phyloP scores from a whole-genome alignment of 2,888 invertebrate species.

The Drosophila incognita region DNA sequence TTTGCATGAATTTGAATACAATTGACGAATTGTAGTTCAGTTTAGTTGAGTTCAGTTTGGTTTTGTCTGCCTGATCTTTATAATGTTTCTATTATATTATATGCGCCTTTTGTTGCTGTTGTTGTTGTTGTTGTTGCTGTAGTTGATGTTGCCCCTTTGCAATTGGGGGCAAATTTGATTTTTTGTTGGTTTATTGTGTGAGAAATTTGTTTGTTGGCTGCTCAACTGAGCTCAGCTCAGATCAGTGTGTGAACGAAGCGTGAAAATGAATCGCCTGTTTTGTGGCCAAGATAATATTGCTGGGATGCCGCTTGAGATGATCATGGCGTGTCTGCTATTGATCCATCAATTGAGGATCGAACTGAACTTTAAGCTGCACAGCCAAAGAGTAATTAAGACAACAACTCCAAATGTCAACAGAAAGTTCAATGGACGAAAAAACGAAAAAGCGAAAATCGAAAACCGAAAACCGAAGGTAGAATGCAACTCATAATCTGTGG shows the following conservation, averaged over 20 bases:
- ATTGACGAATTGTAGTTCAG: conserved; percentile 76
- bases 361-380: conserved; percentile 61
- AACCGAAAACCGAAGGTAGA: neutral
- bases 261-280: conserved; percentile 56
- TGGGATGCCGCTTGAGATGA: conserved; percentile 6
- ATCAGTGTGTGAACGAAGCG: conserved; percentile 68
- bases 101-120: conserved; percentile 35
- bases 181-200: conserved; percentile 54
- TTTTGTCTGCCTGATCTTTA: conserved; percentile 59
- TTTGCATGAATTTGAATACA: conserved; percentile 80
- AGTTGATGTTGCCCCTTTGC: conserved; percentile 14
- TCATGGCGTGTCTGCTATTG: conserved; percentile 68
- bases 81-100: conserved; percentile 76
- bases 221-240: neutral
- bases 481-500: conserved; percentile 68
- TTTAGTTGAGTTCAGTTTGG: conserved; percentile 37
- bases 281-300: conserved; percentile 18
- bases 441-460: neutral
- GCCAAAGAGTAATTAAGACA: conserved; percentile 64
- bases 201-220: conserved; percentile 53
- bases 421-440: conserved; percentile 65
- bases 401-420: conserved; percentile 71
- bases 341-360: conserved; percentile 63
- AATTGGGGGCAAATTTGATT: conserved; percentile 42
- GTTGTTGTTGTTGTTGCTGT: conserved; percentile 1